Conservation (phyloP, 1,140 invertebrate genomes). For the Calliphora vicina region DNA sequence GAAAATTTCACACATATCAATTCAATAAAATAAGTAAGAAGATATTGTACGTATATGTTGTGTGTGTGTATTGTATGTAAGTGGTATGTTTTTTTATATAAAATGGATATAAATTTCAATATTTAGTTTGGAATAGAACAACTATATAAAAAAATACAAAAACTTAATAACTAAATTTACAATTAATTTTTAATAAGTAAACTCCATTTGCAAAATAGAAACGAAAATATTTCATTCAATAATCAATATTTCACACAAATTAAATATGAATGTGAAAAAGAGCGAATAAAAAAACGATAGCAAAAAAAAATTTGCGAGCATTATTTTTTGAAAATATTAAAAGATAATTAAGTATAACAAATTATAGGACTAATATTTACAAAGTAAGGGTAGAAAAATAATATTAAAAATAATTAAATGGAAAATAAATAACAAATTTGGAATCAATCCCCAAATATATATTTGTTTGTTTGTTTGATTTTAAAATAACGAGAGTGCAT, state of each 20-base stretch:
- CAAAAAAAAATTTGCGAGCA: not conserved
- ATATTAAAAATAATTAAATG: not conserved
- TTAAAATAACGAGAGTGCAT: conserved; percentile 17
- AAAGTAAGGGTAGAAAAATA: not conserved
- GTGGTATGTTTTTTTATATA: not conserved
- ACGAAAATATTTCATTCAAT: not conserved
- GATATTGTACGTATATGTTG: not conserved
- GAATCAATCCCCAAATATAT: conserved; percentile 21
- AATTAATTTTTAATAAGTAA: not conserved
- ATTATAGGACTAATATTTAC: conserved; percentile 25
- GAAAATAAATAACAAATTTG: conserved; percentile 24
- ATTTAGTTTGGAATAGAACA: not conserved
- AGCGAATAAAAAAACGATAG: not conserved
- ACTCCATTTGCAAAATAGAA: not conserved
- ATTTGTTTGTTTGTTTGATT: not conserved
- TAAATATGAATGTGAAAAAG: not conserved
- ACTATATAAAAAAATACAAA: not conserved
- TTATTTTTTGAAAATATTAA: not conserved
- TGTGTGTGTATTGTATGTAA: not conserved
- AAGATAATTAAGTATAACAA: not conserved
- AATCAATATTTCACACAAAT: not conserved
- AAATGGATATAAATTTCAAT: not conserved
- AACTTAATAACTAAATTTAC: conserved; percentile 2
- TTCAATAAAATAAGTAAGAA: not conserved
- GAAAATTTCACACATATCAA: not conserved